Conservation (phyloP, 2,797 vertebrate genomes). For the Scolopax rusticola region DNA sequence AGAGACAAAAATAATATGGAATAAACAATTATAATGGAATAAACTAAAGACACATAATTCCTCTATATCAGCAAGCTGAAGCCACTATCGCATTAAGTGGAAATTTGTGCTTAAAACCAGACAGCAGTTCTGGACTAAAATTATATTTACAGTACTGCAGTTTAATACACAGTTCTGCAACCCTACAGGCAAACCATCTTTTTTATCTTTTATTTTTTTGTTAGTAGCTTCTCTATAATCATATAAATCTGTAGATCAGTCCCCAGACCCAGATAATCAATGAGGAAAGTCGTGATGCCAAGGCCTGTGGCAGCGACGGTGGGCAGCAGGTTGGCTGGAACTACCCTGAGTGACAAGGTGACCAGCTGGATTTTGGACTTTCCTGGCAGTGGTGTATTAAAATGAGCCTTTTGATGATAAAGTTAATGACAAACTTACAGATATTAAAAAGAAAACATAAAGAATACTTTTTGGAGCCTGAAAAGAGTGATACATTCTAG, state of each 20-base stretch:
- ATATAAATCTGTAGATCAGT: not conserved
- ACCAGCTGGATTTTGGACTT: not conserved
- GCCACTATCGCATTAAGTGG: not conserved
- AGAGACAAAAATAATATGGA: not conserved
- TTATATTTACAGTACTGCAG: not conserved
- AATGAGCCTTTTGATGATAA: not conserved
- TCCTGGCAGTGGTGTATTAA: not conserved
- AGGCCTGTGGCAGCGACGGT: accelerated
- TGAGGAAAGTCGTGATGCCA: not conserved
- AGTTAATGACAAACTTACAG: not conserved
- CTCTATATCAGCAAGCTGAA: not conserved
- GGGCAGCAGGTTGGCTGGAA: not conserved
- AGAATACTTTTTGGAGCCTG: not conserved
- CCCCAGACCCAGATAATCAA: no score
- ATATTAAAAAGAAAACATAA: not conserved
- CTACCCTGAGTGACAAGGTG: not conserved
- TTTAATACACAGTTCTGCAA: not conserved
- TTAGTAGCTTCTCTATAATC: not conserved
- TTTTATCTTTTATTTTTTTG: not conserved
- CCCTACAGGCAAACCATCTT: not conserved
- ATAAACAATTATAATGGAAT: not conserved
- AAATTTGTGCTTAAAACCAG: not conserved
- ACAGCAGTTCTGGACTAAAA: not conserved
- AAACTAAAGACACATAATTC: not conserved
- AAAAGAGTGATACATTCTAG: not conserved